Percentiles rank a stretch among this genome's conserved stretches.
These are phyloP conservation scores for Lampris megalopsis DNA, from an alignment of 2,113 vertebrate species.

Conservation along the genomic window DNA sequence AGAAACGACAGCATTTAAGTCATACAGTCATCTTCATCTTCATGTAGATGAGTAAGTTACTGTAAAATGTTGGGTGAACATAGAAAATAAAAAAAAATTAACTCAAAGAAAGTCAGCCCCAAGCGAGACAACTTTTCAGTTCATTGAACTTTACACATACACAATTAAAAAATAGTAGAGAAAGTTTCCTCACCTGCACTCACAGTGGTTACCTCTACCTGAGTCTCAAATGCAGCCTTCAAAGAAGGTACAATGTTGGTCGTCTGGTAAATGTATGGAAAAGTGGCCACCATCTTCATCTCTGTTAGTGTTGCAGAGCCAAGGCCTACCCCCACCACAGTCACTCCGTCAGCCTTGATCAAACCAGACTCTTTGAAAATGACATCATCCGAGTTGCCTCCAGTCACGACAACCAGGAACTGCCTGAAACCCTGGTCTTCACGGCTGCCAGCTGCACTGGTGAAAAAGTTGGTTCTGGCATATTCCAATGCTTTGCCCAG, in stretches of 20 bases:
- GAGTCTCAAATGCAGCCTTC: slow-evolving; percentile 53
- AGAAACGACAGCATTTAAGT: too few species aligned
- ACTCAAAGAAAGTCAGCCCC: too few species aligned
- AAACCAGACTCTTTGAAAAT: slow-evolving; percentile 54
- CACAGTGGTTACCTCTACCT: slow-evolving; percentile 14
- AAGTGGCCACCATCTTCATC: slow-evolving; percentile 57
- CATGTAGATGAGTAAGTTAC: neutral
- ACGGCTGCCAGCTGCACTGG: slow-evolving; percentile 70
- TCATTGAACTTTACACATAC: too few species aligned
- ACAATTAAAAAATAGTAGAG: neutral
- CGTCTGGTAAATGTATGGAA: slow-evolving; percentile 35
- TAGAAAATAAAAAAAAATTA: too few species aligned
- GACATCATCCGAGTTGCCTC: slow-evolving; percentile 76
- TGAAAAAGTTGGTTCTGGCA: slow-evolving; percentile 75
- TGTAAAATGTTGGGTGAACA: neutral
- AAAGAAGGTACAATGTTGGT: slow-evolving; percentile 40
- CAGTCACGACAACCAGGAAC: slow-evolving; percentile 82
- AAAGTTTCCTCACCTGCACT: slow-evolving; percentile 46
- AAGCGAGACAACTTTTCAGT: too few species aligned
- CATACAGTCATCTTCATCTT: too few species aligned
- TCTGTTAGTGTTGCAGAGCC: slow-evolving; percentile 55
- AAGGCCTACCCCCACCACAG: slow-evolving; percentile 74
- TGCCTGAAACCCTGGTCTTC: slow-evolving; percentile 76
- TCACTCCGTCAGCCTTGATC: slow-evolving; percentile 77
- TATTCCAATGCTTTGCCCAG: slow-evolving; percentile 75